Evolutionary conservation across 1,140 invertebrate genomes (phyloP).

Genomic region (Lethrus apterus): DNA sequence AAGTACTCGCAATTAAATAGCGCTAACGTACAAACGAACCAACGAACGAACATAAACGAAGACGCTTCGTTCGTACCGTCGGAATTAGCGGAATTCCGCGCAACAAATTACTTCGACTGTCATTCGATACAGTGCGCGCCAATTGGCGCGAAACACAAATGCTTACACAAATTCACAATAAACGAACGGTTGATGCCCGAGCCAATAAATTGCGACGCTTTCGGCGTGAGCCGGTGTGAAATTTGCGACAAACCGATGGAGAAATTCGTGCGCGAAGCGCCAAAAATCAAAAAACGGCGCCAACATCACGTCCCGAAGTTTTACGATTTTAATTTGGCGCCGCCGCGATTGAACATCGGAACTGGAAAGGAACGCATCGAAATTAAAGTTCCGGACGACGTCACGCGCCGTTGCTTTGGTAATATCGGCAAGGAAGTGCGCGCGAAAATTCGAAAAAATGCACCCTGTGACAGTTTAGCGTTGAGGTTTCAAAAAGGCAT

Average conservation of each 20-base stretch:
- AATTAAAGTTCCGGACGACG: slow-evolving; percentile 4
- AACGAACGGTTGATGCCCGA: slow-evolving; percentile 12
- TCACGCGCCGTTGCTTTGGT: background rate
- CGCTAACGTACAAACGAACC: too few relatives aligned
- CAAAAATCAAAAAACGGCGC: background rate
- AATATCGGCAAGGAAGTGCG: background rate
- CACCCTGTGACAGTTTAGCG: slow-evolving; percentile 2
- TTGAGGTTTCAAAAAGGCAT: slow-evolving; percentile 9
- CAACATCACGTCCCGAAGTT: slow-evolving; percentile 2
- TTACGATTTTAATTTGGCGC: slow-evolving; percentile 8
- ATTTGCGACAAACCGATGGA: slow-evolving; percentile 17
- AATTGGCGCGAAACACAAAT: slow-evolving; percentile 1
- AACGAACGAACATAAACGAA: too few relatives aligned
- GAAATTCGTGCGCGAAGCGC: slow-evolving; percentile 7
- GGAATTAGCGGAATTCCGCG: slow-evolving; percentile 6
- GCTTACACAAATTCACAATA: slow-evolving; percentile 13
- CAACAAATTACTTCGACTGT: slow-evolving; percentile 16
- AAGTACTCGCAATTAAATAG: too few relatives aligned
- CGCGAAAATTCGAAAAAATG: background rate
- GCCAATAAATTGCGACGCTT: slow-evolving; percentile 11
- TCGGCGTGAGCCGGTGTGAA: slow-evolving; percentile 9
- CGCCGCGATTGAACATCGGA: slow-evolving; percentile 18
- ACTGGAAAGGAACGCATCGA: slow-evolving; percentile 9
- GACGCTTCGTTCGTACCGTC: too few relatives aligned
- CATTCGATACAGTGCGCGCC: slow-evolving; percentile 1